Evolutionary conservation across 2,113 vertebrate species (phyloP), one percentile per base, ranked within the genome.

Genomic region (Pandion haliaetus): DNA sequence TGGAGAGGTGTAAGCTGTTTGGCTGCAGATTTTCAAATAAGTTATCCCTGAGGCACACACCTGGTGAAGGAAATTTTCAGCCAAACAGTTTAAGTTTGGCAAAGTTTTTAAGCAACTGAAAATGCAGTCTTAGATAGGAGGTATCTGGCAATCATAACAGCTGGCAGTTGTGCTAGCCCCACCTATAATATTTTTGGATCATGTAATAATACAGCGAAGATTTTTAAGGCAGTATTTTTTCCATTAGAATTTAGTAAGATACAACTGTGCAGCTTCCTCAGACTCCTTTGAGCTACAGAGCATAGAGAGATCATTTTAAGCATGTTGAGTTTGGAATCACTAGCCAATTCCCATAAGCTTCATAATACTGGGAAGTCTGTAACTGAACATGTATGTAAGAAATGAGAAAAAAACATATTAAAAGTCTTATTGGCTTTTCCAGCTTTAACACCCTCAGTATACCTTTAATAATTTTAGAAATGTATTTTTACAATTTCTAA

Each of bases 31-130:
- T 87, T 93, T 82, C 82, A 82, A 87, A 34, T 23, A 71, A 89
- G 44, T 91, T 83, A 69, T 82, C 78, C 84, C 89, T 9, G 19
- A 96, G 87, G 87, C 87, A 69, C 78, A 90, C 77, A 95, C 92
- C 92, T 96, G 87, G 87, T 65, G 57, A 92, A 59, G 69, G 69
- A 82, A 32, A 34, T 78, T 96, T 91, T 61, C 69, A 90, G 81
- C 87, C 93, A 72, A 91, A 76, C 69, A 76, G 32, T 77, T 87
- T 34, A 78, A 74, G 58, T 87, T 88, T 73, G 74, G 78, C 78
- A 82, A 82, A 91, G 52, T 44, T 88, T 85, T 87, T 25, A 91
- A 89, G 73, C 87, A 82, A 91, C 78, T 93, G 81, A 90, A 93
- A 94, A 82, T 38, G n/a, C 21, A 23, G 70, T 67, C 38, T 76